phyloP scores from a whole-genome alignment of 2,888 invertebrate genomes.

The Disparrhopalites patrizii region DNA sequence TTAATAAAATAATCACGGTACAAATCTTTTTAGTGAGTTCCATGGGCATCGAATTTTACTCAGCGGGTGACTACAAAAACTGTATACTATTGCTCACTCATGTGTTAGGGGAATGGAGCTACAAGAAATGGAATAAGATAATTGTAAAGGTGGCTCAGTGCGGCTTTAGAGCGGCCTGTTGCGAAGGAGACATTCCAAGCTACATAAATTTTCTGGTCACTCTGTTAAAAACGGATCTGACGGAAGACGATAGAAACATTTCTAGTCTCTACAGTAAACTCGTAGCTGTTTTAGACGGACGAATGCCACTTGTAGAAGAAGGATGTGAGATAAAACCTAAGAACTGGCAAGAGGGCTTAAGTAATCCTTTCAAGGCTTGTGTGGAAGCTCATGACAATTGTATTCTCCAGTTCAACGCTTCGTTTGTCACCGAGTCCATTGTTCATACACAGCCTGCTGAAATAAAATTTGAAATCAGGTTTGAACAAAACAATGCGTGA shows the following conservation, averaged over 20 bases:
- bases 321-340: slow-evolving; percentile 32
- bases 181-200: slow-evolving; percentile 38
- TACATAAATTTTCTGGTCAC: slow-evolving; percentile 44
- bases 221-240: slow-evolving; percentile 39
- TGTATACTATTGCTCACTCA: slow-evolving; percentile 45
- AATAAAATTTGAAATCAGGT: slow-evolving; percentile 34
- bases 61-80: slow-evolving; percentile 38
- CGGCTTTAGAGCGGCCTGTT: slow-evolving; percentile 41
- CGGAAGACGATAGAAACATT: slow-evolving; percentile 16
- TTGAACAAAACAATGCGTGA: slow-evolving; percentile 6
- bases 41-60: slow-evolving; percentile 46
- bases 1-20: background rate
- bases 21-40: slow-evolving; percentile 38
- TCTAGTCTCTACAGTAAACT: slow-evolving; percentile 38
- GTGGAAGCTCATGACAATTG: slow-evolving; percentile 41
- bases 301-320: slow-evolving; percentile 34
- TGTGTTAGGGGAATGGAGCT: slow-evolving; percentile 44
- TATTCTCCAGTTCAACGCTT: slow-evolving; percentile 37
- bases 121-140: slow-evolving; percentile 38
- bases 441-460: slow-evolving; percentile 20
- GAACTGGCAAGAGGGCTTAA: slow-evolving; percentile 34
- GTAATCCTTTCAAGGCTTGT: slow-evolving; percentile 33
- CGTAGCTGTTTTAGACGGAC: slow-evolving; percentile 34
- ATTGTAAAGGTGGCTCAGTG: slow-evolving; percentile 38
- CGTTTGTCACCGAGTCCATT: slow-evolving; percentile 34